These are phyloP conservation scores for Dusona sp. DNA, from an alignment of 2,888 invertebrate genomes.

Conservation along the genomic window DNA sequence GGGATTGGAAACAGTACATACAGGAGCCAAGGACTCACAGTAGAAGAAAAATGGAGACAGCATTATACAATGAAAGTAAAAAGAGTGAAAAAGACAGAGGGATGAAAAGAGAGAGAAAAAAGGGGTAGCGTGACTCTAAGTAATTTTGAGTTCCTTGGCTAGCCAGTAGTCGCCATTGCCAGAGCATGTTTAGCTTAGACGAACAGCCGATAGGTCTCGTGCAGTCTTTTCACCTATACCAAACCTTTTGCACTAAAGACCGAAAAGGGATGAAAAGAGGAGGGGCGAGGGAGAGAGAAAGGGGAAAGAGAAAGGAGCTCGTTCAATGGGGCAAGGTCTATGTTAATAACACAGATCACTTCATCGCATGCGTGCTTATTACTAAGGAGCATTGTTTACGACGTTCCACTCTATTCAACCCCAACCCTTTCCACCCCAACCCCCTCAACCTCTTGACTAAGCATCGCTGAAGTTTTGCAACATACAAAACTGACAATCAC, in stretches of 20 bases:
- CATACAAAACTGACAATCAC: background rate
- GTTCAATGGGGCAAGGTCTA: conserved; percentile 81
- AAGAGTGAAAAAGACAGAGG: conserved; percentile 8
- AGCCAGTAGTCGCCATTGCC: conserved; percentile 36
- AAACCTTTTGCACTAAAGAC: conserved; percentile 67
- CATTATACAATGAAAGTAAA: background rate
- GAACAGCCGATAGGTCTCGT: conserved; percentile 58
- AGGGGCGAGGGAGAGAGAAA: background rate
- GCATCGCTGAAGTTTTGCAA: background rate
- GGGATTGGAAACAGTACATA: background rate
- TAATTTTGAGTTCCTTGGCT: conserved; percentile 75
- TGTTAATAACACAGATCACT: conserved; percentile 83
- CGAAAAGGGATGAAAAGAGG: background rate
- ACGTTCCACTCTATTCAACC: background rate
- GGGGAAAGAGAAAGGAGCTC: conserved; percentile 5
- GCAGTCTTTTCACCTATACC: conserved; percentile 45
- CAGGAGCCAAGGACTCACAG: conserved; percentile 49
- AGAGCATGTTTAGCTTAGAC: conserved; percentile 43
- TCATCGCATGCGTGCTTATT: conserved; percentile 81
- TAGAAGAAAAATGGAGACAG: background rate
- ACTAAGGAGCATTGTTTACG: conserved; percentile 68
- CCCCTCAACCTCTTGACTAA: background rate
- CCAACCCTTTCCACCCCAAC: background rate
- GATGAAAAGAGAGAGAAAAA: conserved; percentile 27
- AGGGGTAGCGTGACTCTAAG: conserved; percentile 78